Evolutionary conservation across 2,888 invertebrate genomes (phyloP).

Genomic region (Syrista parreyssii): DNA sequence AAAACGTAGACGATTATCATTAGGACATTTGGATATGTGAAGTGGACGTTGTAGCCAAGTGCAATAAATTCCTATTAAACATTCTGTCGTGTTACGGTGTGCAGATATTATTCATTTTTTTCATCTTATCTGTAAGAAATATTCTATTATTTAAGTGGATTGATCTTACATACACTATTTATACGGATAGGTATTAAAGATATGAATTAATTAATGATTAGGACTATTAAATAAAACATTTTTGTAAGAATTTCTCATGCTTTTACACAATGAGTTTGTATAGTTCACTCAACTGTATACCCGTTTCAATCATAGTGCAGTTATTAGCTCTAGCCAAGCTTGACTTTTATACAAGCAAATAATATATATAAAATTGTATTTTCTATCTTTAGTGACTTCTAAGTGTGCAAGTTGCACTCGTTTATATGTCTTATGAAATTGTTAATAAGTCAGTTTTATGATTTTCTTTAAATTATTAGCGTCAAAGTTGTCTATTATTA

Average conservation of each 20-base stretch:
- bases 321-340: background rate
- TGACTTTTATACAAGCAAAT: background rate
- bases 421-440: background rate
- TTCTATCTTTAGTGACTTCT: background rate
- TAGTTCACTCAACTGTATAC: background rate
- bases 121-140: background rate
- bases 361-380: background rate
- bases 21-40: background rate
- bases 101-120: background rate
- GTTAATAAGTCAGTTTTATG: background rate
- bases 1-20: background rate
- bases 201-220: background rate
- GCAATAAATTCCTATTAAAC: background rate
- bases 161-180: background rate
- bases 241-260: background rate
- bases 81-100: background rate
- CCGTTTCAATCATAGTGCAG: background rate
- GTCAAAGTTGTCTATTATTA: too few species aligned
- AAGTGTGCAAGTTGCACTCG: background rate
- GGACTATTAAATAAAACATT: background rate
- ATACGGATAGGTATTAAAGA: background rate
- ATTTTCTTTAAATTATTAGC: too few species aligned
- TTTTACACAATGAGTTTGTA: background rate
- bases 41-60: background rate
- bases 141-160: background rate